A percentile compares a stretch with the other conserved stretches of the same genome.
Conservation (phyloP, 2,888 invertebrate genomes). For the Pardosa pseudoannulata region DNA sequence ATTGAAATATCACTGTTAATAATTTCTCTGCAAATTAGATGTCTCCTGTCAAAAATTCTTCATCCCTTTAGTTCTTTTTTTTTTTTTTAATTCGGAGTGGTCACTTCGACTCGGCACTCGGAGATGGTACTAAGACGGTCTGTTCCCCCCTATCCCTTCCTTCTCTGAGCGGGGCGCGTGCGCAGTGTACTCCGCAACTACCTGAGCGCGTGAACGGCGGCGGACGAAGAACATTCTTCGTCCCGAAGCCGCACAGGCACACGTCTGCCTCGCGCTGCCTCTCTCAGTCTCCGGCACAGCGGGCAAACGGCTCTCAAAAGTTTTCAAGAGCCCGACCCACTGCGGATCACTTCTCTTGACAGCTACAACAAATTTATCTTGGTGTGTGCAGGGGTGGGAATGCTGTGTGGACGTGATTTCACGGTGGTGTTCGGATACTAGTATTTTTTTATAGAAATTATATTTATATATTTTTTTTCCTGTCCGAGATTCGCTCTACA, state of each 20-base stretch:
- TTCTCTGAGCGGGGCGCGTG: slow-evolving; percentile 31
- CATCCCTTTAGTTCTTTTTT: too few species aligned
- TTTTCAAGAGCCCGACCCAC: slow-evolving; percentile 25
- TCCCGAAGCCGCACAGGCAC: slow-evolving; percentile 31
- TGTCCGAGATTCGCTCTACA: too few species aligned
- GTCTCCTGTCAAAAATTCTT: too few species aligned
- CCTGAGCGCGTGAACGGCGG: slow-evolving; percentile 55
- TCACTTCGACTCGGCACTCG: not conserved
- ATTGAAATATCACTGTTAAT: too few species aligned
- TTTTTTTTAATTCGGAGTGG: not conserved
- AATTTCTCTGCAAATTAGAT: too few species aligned
- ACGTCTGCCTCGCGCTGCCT: not conserved
- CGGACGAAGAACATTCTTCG: slow-evolving; percentile 40
- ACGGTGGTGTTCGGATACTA: too few species aligned
- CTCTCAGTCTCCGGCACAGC: not conserved
- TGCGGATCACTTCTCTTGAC: not conserved
- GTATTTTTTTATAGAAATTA: too few species aligned
- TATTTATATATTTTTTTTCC: too few species aligned
- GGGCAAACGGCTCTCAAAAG: too few species aligned
- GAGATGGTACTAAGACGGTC: not conserved
- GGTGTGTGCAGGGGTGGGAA: not conserved
- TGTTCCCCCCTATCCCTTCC: not conserved
- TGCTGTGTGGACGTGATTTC: not conserved
- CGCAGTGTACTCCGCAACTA: slow-evolving; percentile 62
- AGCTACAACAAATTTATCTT: not conserved